Conservation (phyloP, 2,797 vertebrate genomes). For the Gallinago nigripennis region DNA sequence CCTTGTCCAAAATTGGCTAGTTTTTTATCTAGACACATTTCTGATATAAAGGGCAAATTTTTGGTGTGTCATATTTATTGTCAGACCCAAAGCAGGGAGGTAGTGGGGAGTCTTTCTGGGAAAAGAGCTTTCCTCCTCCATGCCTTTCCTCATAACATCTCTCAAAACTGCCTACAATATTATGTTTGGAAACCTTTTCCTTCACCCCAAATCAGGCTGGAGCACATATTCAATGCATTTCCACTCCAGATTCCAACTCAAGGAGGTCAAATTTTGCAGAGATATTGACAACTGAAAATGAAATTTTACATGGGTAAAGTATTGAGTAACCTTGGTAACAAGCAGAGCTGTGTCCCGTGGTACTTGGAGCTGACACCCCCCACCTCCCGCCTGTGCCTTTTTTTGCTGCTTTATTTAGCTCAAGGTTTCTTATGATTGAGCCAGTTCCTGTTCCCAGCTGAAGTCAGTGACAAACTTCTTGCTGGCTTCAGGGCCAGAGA, state of each 20-base stretch:
- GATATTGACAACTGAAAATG: not conserved
- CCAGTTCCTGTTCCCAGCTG: not conserved
- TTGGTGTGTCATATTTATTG: not conserved
- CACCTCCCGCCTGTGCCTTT: not conserved
- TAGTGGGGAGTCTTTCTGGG: not conserved
- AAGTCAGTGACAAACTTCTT: constrained; percentile 41
- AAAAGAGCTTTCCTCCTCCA: not conserved
- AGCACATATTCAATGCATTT: not conserved
- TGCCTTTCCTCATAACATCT: not conserved
- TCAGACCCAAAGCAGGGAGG: not conserved
- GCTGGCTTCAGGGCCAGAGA: not conserved
- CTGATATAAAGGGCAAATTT: not conserved
- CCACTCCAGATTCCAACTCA: not conserved
- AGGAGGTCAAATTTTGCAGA: not conserved
- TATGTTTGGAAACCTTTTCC: not conserved
- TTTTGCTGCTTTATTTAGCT: constrained; percentile 35
- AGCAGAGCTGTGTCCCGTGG: not conserved
- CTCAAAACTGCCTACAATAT: not conserved
- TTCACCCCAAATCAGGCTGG: not conserved
- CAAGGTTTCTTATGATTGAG: constrained; percentile 19
- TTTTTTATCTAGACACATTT: not conserved
- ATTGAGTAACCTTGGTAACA: not conserved
- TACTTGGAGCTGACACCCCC: not conserved
- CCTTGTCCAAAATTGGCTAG: not conserved
- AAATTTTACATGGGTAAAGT: not conserved